phyloP scores from a whole-genome alignment of 1,140 invertebrate genomes.

The Bathynomus jamesi region DNA sequence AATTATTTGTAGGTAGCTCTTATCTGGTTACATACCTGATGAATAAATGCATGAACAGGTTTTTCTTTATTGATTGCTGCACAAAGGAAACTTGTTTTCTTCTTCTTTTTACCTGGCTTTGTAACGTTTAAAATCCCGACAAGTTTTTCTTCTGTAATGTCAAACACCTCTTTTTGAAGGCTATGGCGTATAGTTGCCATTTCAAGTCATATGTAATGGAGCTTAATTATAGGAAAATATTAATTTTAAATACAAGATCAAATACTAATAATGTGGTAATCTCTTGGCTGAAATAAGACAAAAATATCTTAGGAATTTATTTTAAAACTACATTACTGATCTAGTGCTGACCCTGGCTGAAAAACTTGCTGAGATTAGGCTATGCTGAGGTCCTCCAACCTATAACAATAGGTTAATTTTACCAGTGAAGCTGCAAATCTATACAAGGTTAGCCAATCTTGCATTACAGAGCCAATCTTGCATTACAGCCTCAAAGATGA shows the following conservation, averaged over 20 bases:
- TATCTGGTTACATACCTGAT: conserved; percentile 56
- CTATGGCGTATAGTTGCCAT: conserved; percentile 47
- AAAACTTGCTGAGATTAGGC: too few species aligned
- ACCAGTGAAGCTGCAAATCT: too few species aligned
- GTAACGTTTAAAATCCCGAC: conserved; percentile 69
- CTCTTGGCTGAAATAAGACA: background rate
- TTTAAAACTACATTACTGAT: background rate
- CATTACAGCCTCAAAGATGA: too few species aligned
- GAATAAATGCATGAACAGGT: conserved; percentile 60
- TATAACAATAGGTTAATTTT: too few species aligned
- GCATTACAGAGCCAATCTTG: too few species aligned
- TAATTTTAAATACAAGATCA: background rate
- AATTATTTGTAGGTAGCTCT: too few species aligned
- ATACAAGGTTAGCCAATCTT: too few species aligned
- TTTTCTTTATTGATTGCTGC: conserved; percentile 62
- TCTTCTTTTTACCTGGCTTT: conserved; percentile 59
- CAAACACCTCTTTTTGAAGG: conserved; percentile 73
- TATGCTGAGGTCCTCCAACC: too few species aligned
- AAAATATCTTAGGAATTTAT: background rate
- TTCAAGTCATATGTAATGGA: background rate
- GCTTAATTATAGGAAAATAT: background rate
- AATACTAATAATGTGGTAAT: background rate
- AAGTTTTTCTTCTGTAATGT: conserved; percentile 67
- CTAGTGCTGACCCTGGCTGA: too few species aligned
- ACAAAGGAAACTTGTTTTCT: conserved; percentile 61